Percentiles rank a stretch among this genome's conserved stretches.
Conservation (phyloP, 1,140 invertebrate species). For the Dendrolimus kikuchii region DNA sequence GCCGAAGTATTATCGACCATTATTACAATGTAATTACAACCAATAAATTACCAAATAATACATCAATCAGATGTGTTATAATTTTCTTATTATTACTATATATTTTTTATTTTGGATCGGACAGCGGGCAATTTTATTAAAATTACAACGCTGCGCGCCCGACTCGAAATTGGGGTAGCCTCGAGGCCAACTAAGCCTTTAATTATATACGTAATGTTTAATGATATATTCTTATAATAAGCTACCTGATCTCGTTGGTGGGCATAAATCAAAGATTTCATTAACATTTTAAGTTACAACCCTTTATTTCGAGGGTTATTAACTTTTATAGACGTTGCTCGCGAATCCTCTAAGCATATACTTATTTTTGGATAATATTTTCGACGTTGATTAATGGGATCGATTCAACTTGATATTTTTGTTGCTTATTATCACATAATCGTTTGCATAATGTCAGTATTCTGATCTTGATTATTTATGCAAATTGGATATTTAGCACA, state of each 20-base stretch:
- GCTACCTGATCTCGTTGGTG: conserved; percentile 60
- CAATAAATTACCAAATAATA: conserved; percentile 71
- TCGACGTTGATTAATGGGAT: conserved; percentile 59
- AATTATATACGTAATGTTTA: conserved; percentile 71
- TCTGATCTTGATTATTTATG: not conserved
- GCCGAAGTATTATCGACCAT: conserved; percentile 54
- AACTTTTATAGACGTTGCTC: conserved; percentile 33
- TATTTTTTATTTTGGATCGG: conserved; percentile 42
- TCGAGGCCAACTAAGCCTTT: conserved; percentile 55
- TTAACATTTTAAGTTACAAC: conserved; percentile 62
- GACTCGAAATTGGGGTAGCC: conserved; percentile 61
- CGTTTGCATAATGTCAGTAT: not conserved
- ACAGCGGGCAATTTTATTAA: conserved; percentile 61
- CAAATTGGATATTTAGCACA: no score
- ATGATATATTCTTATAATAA: conserved; percentile 69
- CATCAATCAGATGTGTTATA: conserved; percentile 71
- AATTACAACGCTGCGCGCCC: conserved; percentile 52
- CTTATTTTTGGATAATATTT: conserved; percentile 39
- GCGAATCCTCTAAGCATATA: conserved; percentile 32
- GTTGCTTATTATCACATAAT: not conserved
- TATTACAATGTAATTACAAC: conserved; percentile 68
- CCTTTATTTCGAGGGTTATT: conserved; percentile 61
- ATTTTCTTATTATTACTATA: conserved; percentile 43
- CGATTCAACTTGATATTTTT: conserved; percentile 21
- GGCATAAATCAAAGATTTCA: conserved; percentile 71